Evolutionary conservation across 2,888 invertebrate genomes (phyloP), one percentile per base, ranked within the genome.

Genomic region (Anorthoa munda): DNA sequence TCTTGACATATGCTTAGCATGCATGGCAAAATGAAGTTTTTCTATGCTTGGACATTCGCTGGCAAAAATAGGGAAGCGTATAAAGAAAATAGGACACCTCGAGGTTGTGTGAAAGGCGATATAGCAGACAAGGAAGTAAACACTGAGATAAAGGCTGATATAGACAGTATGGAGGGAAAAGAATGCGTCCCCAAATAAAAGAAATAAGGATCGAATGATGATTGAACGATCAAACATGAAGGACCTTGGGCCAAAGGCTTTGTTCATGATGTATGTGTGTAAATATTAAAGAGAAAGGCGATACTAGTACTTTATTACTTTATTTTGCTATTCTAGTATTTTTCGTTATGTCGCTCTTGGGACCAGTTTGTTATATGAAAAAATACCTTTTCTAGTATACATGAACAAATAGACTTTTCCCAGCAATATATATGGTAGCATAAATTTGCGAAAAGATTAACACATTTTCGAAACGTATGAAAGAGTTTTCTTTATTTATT

Each of bases 1-100:
- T 75, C 82, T 82, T 67, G 79, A 73, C 72, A 45, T 60, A 70
- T 58, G 65, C 79, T 82, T 75, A 70, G 58, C 66, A 59, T 79
- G 72, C 75, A 72, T 79, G 39, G 65, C 18, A 82, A 72, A 81
- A 82, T 77, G 61, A 63, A 68, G 66, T 59, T 76, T 66, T 74
- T 68, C 60, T 73, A 67, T 73, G 74, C 78, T 66, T 15, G 58
- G 82, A 71, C 78, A 73, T 73, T 46, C 58, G 13, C 64, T 46
- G 12, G 21, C 31, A n/a, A 64, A 59, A 73, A 65, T 65, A 50
- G 4, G 13, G 15, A 12, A 55, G 13, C 39, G 17, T n/a, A 1
- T 46, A 26, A 61, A 59, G 18, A 72, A 66, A 60, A 59, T 18
- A 56, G n/a, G 39, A 17, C 53, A 23, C 17, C 26, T 26, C 12